phyloP scores from a whole-genome alignment of 2,113 vertebrate species.

The Bujurquina vittata region DNA sequence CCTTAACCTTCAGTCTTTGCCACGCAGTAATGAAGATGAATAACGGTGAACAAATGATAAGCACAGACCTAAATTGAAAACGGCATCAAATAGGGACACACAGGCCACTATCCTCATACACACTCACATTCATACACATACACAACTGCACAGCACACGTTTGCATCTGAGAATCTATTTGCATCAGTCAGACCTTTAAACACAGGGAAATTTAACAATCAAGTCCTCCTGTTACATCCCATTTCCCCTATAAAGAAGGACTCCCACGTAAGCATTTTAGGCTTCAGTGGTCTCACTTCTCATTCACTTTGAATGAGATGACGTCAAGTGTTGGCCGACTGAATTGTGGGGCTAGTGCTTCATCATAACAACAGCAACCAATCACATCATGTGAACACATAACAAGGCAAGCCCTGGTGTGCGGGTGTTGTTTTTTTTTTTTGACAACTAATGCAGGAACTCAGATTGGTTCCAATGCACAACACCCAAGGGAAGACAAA shows the following conservation, averaged over 20 bases:
- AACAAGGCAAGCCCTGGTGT: background rate
- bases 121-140: background rate
- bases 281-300: conserved; percentile 1
- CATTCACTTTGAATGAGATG: background rate
- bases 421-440: background rate
- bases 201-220: conserved; percentile 14
- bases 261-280: background rate
- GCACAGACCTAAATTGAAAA: conserved; percentile 43
- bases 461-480: no score
- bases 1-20: conserved; percentile 56
- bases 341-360: background rate
- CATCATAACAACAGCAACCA: background rate
- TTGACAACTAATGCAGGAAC: background rate
- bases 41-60: conserved; percentile 56
- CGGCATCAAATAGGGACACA: conserved; percentile 29
- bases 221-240: background rate
- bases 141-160: background rate
- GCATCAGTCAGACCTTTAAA: background rate
- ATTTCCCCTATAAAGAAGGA: background rate
- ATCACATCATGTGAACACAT: background rate
- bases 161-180: background rate
- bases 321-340: background rate
- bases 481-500: background rate
- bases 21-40: conserved; percentile 65
- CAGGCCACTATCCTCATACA: conserved; percentile 10